phyloP scores from a whole-genome alignment of 1,140 invertebrate genomes.

The Drosophila oshimai region DNA sequence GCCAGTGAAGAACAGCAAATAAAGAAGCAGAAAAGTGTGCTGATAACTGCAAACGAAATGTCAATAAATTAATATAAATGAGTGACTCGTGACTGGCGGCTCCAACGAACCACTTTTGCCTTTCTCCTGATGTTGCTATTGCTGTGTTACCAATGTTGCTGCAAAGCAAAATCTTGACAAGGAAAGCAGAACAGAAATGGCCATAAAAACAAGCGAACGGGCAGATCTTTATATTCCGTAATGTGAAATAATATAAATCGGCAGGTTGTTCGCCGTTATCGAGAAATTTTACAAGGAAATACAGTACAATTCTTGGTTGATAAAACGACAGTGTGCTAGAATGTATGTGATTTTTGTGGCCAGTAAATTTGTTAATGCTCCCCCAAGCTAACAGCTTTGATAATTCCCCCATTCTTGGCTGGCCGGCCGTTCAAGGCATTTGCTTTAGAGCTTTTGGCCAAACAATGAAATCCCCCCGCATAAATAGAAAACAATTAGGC shows the following conservation, averaged over 20 bases:
- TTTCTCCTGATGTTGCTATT: slow-evolving; percentile 4
- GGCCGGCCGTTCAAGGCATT: slow-evolving; percentile 14
- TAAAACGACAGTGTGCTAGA: slow-evolving; percentile 1
- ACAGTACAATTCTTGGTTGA: slow-evolving; percentile 11
- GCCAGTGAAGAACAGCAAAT: slow-evolving; percentile 22
- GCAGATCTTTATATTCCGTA: slow-evolving; percentile 22
- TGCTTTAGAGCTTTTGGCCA: slow-evolving; percentile 47
- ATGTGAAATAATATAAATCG: slow-evolving; percentile 44
- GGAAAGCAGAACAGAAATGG: slow-evolving; percentile 27
- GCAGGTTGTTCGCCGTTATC: slow-evolving; percentile 39
- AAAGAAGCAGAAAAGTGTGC: slow-evolving; percentile 21
- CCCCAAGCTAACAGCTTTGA: too few species aligned
- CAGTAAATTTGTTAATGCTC: slow-evolving; percentile 16
- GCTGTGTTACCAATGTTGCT: neutral
- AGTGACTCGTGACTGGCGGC: slow-evolving; percentile 65
- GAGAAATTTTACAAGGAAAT: slow-evolving; percentile 38
- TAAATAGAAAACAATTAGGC: slow-evolving; percentile 78
- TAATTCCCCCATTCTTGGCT: too few species aligned
- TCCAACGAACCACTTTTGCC: slow-evolving; percentile 12
- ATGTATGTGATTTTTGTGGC: slow-evolving; percentile 10
- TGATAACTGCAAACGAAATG: slow-evolving; percentile 65
- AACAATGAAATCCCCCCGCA: slow-evolving; percentile 69
- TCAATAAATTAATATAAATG: slow-evolving; percentile 80
- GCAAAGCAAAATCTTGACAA: slow-evolving; percentile 19
- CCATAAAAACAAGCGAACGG: slow-evolving; percentile 3